These are phyloP conservation scores for Dascyllus trimaculatus DNA, from an alignment of 2,113 vertebrate genomes.

Conservation along the genomic window DNA sequence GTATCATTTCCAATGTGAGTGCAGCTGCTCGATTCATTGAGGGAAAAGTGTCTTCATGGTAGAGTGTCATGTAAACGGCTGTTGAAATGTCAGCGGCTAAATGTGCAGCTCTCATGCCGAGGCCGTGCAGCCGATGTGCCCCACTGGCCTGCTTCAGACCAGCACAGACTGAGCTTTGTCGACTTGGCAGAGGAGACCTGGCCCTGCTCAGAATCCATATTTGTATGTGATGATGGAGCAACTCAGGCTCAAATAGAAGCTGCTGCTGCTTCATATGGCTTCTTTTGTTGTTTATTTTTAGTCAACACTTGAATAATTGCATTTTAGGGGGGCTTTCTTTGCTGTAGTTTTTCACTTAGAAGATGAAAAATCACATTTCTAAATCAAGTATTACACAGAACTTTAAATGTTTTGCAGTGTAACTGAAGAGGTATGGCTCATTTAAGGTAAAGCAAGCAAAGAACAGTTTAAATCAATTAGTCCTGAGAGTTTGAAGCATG, in stretches of 20 bases:
- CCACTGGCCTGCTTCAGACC: conserved; percentile 5
- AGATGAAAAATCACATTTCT: not conserved
- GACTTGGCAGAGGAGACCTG: conserved; percentile 37
- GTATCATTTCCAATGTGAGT: not conserved
- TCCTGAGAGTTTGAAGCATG: conserved; percentile 22
- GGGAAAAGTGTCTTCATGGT: conserved; percentile 31
- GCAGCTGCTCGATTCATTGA: conserved; percentile 22
- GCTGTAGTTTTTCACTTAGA: not conserved
- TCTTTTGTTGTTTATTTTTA: not conserved
- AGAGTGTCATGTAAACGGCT: conserved; percentile 9
- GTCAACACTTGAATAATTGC: not conserved
- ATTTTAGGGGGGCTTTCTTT: not conserved
- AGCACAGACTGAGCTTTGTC: conserved; percentile 66
- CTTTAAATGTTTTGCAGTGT: not conserved
- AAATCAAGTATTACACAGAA: too few species aligned
- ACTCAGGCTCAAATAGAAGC: conserved; percentile 42
- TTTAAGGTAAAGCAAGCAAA: conserved; percentile 7
- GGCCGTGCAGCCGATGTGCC: not conserved
- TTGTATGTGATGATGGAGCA: conserved; percentile 73
- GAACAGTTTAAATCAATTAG: not conserved
- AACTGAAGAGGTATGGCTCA: not conserved
- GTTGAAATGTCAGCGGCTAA: conserved; percentile 44
- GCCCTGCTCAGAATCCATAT: conserved; percentile 61
- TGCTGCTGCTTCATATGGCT: conserved; percentile 10
- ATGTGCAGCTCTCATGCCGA: conserved; percentile 9